A percentile compares a stretch with the other conserved stretches of the same genome.
Evolutionary conservation across 2,888 invertebrate species (phyloP).

Genomic region (Trichacis sp.): DNA sequence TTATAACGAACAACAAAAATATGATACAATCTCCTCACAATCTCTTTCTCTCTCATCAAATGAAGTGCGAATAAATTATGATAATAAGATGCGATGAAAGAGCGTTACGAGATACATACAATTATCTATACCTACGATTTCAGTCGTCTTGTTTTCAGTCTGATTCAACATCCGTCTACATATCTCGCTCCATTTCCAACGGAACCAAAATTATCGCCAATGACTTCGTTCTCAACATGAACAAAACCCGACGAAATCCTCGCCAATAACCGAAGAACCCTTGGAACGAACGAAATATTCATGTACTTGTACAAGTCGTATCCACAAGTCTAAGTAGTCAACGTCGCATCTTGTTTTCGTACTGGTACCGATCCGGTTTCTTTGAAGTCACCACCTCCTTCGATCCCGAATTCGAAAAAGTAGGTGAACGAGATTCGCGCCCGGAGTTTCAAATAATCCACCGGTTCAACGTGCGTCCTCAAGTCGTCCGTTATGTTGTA

Average conservation of each 20-base stretch:
- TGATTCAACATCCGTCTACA: slow-evolving; percentile 5
- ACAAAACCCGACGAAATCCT: no score
- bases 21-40: slow-evolving; percentile 40
- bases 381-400: neutral
- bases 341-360: slow-evolving; percentile 30
- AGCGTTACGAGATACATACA: slow-evolving; percentile 31
- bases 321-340: slow-evolving; percentile 31
- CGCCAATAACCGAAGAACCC: no score
- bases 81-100: slow-evolving; percentile 41
- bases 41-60: slow-evolving; percentile 9
- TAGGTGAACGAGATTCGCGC: slow-evolving; percentile 43
- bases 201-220: no score
- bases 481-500: neutral
- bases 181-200: no score
- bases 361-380: slow-evolving; percentile 38
- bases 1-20: slow-evolving; percentile 51
- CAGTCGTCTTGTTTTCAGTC: neutral
- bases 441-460: no score
- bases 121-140: neutral
- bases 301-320: slow-evolving; percentile 23
- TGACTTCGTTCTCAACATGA: no score
- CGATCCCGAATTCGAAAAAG: slow-evolving; percentile 34
- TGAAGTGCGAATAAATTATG: slow-evolving; percentile 48
- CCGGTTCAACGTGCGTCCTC: neutral
- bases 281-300: no score